Conservation (phyloP, 2,888 invertebrate species). For the Xanthia togata region DNA sequence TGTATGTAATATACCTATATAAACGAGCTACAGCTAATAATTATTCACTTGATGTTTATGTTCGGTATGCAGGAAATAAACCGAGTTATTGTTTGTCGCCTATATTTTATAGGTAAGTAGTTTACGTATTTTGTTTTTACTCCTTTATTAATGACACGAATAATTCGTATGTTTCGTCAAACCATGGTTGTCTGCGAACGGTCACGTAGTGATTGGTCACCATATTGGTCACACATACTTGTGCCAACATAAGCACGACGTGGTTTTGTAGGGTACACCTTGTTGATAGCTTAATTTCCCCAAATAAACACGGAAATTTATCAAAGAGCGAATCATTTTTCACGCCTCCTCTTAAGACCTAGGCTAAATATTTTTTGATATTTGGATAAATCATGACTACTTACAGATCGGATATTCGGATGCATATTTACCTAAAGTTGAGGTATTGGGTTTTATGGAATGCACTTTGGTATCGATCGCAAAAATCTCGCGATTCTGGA, state of each 20-base stretch:
- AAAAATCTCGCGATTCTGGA: too few relatives aligned
- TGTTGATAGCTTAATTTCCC: background rate
- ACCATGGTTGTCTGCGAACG: background rate
- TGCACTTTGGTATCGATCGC: too few relatives aligned
- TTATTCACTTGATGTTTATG: slow-evolving; percentile 69
- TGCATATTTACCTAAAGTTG: too few relatives aligned
- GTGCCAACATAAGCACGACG: too few relatives aligned
- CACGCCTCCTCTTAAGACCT: too few relatives aligned
- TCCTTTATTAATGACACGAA: background rate
- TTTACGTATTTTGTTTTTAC: slow-evolving; percentile 14
- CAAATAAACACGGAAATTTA: background rate
- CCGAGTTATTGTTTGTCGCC: slow-evolving; percentile 42
- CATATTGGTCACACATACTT: background rate
- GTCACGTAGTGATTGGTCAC: slow-evolving; percentile 6
- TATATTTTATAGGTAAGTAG: slow-evolving; percentile 1
- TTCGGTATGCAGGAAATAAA: slow-evolving; percentile 68
- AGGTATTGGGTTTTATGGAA: too few relatives aligned
- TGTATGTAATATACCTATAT: slow-evolving; percentile 13
- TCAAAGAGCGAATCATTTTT: background rate
- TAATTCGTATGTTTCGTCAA: slow-evolving; percentile 29
- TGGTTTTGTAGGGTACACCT: background rate
- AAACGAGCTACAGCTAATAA: slow-evolving; percentile 58
- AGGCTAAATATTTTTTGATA: too few relatives aligned
- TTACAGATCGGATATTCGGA: too few relatives aligned
- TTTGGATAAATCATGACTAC: too few relatives aligned